Percentiles rank a stretch among this genome's conserved stretches.
phyloP scores from a whole-genome alignment of 2,888 invertebrate species.

The Boloria selene region DNA sequence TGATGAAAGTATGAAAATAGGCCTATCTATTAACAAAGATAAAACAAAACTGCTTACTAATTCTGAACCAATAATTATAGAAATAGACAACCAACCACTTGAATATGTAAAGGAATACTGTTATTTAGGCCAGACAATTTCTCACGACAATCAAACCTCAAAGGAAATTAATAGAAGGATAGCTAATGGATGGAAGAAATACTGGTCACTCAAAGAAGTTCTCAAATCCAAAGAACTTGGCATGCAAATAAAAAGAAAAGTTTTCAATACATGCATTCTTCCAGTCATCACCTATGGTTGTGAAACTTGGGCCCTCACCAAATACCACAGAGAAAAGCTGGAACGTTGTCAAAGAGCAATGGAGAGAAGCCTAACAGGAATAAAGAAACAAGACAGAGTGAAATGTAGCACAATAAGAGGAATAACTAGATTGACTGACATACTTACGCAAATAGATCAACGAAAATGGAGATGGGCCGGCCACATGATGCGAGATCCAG shows the following conservation, averaged over 20 bases:
- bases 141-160: conserved; percentile 9
- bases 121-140: conserved; percentile 22
- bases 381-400: neutral
- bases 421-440: no score
- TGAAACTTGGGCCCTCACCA: conserved; percentile 23
- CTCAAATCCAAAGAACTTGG: conserved; percentile 14
- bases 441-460: no score
- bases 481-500: no score
- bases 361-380: conserved; percentile 12
- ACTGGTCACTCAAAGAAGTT: neutral
- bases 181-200: no score
- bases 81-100: conserved; percentile 24
- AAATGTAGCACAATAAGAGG: no score
- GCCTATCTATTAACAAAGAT: neutral
- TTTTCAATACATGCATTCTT: conserved; percentile 35
- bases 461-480: no score
- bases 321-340: conserved; percentile 16
- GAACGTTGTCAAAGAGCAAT: conserved; percentile 12
- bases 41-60: conserved; percentile 1
- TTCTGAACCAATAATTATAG: neutral
- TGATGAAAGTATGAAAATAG: neutral
- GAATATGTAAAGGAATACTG: conserved; percentile 21
- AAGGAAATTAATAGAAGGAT: conserved; percentile 1
- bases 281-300: conserved; percentile 31
- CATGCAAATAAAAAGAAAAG: conserved; percentile 28